These are phyloP conservation scores for Homarus gammarus DNA, from an alignment of 2,888 invertebrate species.

Conservation along the genomic window DNA sequence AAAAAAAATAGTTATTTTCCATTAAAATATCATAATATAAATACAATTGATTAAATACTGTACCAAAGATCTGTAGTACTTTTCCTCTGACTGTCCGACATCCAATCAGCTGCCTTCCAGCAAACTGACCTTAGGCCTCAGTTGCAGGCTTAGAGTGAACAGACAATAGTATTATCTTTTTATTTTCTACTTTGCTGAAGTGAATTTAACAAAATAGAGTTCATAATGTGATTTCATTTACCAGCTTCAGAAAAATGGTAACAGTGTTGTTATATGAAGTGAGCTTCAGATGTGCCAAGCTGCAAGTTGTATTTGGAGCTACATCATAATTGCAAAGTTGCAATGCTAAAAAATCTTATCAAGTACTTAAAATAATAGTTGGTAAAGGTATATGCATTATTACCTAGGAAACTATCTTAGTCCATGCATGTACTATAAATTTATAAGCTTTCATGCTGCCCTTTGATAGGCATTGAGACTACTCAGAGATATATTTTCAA, in stretches of 20 bases:
- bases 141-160: no score
- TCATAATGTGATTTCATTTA: background rate
- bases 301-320: constrained; percentile 45
- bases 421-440: constrained; percentile 27
- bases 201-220: constrained; percentile 6
- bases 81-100: no score
- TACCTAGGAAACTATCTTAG: constrained; percentile 26
- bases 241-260: background rate
- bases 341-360: constrained; percentile 3
- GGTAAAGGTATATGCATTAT: constrained; percentile 25
- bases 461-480: constrained; percentile 36
- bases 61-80: no score
- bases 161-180: no score
- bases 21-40: no score
- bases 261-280: constrained; percentile 20
- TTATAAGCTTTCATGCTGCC: constrained; percentile 33
- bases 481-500: constrained; percentile 52
- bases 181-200: background rate
- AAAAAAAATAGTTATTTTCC: no score
- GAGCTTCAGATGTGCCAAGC: constrained; percentile 56
- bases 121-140: no score
- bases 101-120: no score
- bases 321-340: constrained; percentile 19
- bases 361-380: constrained; percentile 8
- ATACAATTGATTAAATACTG: no score